A percentile compares a stretch with the other conserved stretches of the same genome.
These are phyloP conservation scores for Rhogogaster chlorosoma DNA, from an alignment of 2,888 invertebrate genomes.

Conservation along the genomic window DNA sequence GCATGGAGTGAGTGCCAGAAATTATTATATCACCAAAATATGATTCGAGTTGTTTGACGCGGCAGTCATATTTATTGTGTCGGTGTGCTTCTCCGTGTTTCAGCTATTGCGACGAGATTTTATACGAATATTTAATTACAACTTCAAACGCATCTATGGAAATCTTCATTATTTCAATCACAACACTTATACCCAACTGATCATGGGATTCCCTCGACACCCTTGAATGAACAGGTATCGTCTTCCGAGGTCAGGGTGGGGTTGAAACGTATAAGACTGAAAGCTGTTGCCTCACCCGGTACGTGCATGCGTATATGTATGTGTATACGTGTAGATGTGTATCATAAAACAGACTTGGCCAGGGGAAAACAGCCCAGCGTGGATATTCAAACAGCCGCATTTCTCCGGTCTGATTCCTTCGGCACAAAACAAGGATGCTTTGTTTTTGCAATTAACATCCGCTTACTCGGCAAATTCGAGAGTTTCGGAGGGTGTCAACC, in stretches of 20 bases:
- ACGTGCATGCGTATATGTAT: background rate
- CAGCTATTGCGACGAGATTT: no score
- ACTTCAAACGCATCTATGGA: no score
- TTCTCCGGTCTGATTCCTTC: constrained; percentile 48
- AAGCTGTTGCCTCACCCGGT: constrained; percentile 6
- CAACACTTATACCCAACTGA: no score
- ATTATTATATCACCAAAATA: no score
- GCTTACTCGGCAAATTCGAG: constrained; percentile 39
- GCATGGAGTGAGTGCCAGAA: no score
- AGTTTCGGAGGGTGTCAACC: constrained; percentile 45
- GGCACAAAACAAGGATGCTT: constrained; percentile 42
- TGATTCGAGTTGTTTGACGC: no score
- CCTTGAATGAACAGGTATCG: background rate
- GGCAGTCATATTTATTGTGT: no score
- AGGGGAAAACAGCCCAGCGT: constrained; percentile 3
- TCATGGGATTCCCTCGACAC: background rate
- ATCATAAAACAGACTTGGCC: constrained; percentile 21
- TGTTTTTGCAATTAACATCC: constrained; percentile 48
- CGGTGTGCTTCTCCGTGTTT: no score
- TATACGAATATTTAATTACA: no score
- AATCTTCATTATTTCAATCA: no score
- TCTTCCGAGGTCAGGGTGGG: background rate
- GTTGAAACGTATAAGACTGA: background rate
- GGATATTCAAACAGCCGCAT: constrained; percentile 35
- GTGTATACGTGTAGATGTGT: background rate